phyloP scores from a whole-genome alignment of 2,888 invertebrate species.

The Xestia xanthographa region DNA sequence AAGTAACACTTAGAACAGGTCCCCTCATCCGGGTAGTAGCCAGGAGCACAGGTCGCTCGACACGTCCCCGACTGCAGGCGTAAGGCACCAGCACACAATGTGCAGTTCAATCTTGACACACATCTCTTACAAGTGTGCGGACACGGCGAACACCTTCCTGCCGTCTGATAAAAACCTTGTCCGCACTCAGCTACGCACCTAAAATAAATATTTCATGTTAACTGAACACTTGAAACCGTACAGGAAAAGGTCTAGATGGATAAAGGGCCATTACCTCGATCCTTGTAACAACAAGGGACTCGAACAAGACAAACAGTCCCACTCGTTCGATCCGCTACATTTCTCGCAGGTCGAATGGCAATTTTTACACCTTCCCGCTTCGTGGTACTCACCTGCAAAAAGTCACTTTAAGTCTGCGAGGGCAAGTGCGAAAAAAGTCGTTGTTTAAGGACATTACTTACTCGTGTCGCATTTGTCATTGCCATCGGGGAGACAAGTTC shows the following conservation, averaged over 20 bases:
- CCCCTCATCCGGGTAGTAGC: constrained; percentile 96
- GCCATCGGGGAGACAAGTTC: constrained; percentile 93
- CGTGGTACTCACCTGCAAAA: constrained; percentile 93
- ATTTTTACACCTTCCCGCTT: constrained; percentile 93
- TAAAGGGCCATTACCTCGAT: constrained; percentile 82
- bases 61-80: constrained; percentile 96
- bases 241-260: constrained; percentile 72
- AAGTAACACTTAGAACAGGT: constrained; percentile 95
- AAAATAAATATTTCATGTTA: constrained; percentile 70
- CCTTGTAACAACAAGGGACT: constrained; percentile 94
- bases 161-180: constrained; percentile 94
- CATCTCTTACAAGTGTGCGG: constrained; percentile 95
- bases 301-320: constrained; percentile 94
- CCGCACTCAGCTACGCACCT: constrained; percentile 95
- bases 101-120: constrained; percentile 95
- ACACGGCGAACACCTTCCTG: constrained; percentile 94
- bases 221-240: constrained; percentile 50
- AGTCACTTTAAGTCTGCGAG: constrained; percentile 69
- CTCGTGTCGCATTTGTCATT: constrained; percentile 94
- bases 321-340: constrained; percentile 95
- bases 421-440: constrained; percentile 62
- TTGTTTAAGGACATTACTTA: constrained; percentile 84
- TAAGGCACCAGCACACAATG: constrained; percentile 94
- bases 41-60: constrained; percentile 94
- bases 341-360: constrained; percentile 96